phyloP scores from a whole-genome alignment of 2,888 invertebrate genomes.

The Lasiommata megera region DNA sequence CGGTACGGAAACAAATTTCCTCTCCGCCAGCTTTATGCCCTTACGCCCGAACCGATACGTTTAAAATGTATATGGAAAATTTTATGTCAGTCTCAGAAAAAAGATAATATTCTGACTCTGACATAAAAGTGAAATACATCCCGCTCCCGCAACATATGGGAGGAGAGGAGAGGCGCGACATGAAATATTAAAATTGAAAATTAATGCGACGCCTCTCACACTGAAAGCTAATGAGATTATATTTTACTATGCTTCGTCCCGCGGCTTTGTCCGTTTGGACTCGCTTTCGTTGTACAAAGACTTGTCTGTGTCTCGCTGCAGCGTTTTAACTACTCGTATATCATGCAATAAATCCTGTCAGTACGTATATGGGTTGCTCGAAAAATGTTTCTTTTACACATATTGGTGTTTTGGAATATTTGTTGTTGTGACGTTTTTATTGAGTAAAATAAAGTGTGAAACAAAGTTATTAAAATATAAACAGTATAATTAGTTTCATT shows the following conservation, averaged over 20 bases:
- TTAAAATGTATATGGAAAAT: conserved; percentile 2
- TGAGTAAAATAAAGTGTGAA: too few species aligned
- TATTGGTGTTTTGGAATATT: too few species aligned
- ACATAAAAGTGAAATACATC: conserved; percentile 19
- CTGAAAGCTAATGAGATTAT: conserved; percentile 23
- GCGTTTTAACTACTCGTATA: too few species aligned
- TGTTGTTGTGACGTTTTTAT: too few species aligned
- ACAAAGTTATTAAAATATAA: too few species aligned
- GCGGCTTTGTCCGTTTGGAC: background rate
- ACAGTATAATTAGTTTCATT: too few species aligned
- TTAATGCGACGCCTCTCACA: conserved; percentile 25
- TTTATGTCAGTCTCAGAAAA: conserved; percentile 6
- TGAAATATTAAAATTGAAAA: conserved; percentile 31
- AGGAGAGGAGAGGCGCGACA: conserved; percentile 8
- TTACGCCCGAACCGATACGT: background rate
- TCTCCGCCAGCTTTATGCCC: background rate
- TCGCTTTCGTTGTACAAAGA: background rate
- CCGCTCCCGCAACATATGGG: conserved; percentile 21
- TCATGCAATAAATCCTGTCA: too few species aligned
- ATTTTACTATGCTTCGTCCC: background rate
- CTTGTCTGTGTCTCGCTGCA: background rate
- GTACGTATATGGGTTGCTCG: too few species aligned
- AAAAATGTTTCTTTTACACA: too few species aligned
- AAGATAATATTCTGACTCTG: conserved; percentile 4
- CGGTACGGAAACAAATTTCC: background rate